Percentiles rank a stretch among this genome's conserved stretches.
These are phyloP conservation scores for Parascotia fuliginaria DNA, from an alignment of 2,888 invertebrate genomes.

Conservation along the genomic window DNA sequence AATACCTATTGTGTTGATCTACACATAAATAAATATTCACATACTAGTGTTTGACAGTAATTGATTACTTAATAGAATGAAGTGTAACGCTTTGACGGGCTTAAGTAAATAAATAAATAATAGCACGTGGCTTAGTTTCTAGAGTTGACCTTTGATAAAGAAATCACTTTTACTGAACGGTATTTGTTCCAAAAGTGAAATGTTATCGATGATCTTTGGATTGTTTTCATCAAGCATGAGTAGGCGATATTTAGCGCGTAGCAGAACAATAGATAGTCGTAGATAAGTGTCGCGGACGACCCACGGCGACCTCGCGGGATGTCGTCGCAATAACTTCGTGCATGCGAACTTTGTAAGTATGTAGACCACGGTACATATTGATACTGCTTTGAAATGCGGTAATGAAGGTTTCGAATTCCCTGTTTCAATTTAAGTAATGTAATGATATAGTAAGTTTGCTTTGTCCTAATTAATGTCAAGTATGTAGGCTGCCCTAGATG, in stretches of 20 bases:
- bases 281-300: conserved; percentile 25
- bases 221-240: conserved; percentile 75
- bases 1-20: conserved; percentile 28
- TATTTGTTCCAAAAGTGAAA: conserved; percentile 67
- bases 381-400: conserved; percentile 11
- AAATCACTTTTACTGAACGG: conserved; percentile 64
- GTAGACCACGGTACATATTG: conserved; percentile 16
- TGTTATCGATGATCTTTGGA: conserved; percentile 59
- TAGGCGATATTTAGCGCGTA: conserved; percentile 50
- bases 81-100: conserved; percentile 23
- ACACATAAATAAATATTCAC: conserved; percentile 31
- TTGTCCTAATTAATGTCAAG: too few species aligned
- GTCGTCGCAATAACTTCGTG: conserved; percentile 22
- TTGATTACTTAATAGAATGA: conserved; percentile 36
- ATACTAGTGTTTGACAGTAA: conserved; percentile 38
- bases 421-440: conserved; percentile 4
- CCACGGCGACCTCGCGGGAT: conserved; percentile 26
- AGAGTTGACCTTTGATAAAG: conserved; percentile 57
- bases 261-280: conserved; percentile 35
- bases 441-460: too few species aligned
- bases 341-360: conserved; percentile 27
- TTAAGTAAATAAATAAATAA: conserved; percentile 38
- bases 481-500: too few species aligned
- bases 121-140: conserved; percentile 48
- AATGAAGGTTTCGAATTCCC: conserved; percentile 11